A percentile compares a stretch with the other conserved stretches of the same genome.
Evolutionary conservation across 2,888 invertebrate genomes (phyloP).

Genomic region (Drosophila picticornis): DNA sequence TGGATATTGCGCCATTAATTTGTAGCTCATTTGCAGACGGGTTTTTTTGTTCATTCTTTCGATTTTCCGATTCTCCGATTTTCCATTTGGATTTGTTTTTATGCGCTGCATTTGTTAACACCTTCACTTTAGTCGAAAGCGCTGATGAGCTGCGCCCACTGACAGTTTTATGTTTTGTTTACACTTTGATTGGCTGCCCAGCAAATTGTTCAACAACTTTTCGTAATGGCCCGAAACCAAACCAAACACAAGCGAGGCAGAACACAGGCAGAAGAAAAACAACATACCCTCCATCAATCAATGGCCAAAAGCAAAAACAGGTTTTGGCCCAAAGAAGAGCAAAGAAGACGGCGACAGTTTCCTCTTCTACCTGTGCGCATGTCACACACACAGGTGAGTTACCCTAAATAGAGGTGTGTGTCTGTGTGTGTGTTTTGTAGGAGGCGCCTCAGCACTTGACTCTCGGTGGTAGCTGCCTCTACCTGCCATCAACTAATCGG

Average conservation of each 20-base stretch:
- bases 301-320: slow-evolving; percentile 33
- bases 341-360: slow-evolving; percentile 49
- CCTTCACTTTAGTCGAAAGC: slow-evolving; percentile 76
- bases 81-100: slow-evolving; percentile 18
- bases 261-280: no score
- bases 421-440: slow-evolving; percentile 39
- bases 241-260: not conserved
- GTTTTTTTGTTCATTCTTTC: not conserved
- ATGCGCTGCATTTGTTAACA: slow-evolving; percentile 73
- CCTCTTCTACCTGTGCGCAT: slow-evolving; percentile 45
- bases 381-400: slow-evolving; percentile 50
- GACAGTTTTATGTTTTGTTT: slow-evolving; percentile 84
- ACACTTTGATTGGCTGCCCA: slow-evolving; percentile 63
- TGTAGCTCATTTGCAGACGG: slow-evolving; percentile 51
- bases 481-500: slow-evolving; percentile 38
- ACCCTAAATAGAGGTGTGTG: not conserved
- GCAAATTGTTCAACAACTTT: slow-evolving; percentile 31
- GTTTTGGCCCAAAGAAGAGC: slow-evolving; percentile 25
- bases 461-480: slow-evolving; percentile 49
- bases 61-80: not conserved
- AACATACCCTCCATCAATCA: slow-evolving; percentile 43
- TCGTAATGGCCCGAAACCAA: slow-evolving; percentile 9
- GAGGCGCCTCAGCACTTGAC: slow-evolving; percentile 65
- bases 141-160: slow-evolving; percentile 79
- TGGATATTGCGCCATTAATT: slow-evolving; percentile 69